Base-by-base conservation (phyloP, 2,797 vertebrate species). In the Sphenopsis melanotis region DNA sequence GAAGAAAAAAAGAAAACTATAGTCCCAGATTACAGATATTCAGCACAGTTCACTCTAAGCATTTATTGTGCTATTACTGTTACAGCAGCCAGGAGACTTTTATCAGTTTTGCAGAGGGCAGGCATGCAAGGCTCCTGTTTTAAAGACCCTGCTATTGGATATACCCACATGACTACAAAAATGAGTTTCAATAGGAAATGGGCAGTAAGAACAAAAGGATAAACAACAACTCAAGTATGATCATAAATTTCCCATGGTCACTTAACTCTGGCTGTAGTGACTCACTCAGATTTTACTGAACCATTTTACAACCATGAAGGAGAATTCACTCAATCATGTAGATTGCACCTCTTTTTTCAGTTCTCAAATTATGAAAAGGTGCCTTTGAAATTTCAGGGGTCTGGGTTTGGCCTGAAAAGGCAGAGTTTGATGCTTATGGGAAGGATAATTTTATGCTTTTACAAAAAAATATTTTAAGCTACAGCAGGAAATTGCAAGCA, bases 401-500 rank as follows among this genome's bases (percentile, higher is more conserved):
- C 21, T 2, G 10, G 41, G 14, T 68, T 88, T 77, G 63, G 32
- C 55, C 66, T 56, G 47, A 66, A 82, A 82, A 83, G 70, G 30
- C n/a, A 59, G 18, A 52, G 39, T 63, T 75, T 76, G 39, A 47
- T 89, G 49, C 66, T 57, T 64, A 60, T 1, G 6, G 36, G 20
- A 88, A 64, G 24, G 10, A 9, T 9, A 22, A 11, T 65, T 94
- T 87, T 91, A 42, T 80, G 52, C 8, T 26, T 64, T 80, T 60
- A 19, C 5, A 56, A 66, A 68, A 42, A 49, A 24, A 8, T 3
- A 41, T 4, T 56, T 66, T 26, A 39, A 60, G 47, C 26, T 83
- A 59, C 42, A 87, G 72, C 88, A 96, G 95, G 96, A 97, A 97
- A 96, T 94, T 83, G 68, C 87, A 94, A 92, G 71, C 87, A 95